Conservation (phyloP, 2,888 invertebrate species). For the Agrochola circellaris region DNA sequence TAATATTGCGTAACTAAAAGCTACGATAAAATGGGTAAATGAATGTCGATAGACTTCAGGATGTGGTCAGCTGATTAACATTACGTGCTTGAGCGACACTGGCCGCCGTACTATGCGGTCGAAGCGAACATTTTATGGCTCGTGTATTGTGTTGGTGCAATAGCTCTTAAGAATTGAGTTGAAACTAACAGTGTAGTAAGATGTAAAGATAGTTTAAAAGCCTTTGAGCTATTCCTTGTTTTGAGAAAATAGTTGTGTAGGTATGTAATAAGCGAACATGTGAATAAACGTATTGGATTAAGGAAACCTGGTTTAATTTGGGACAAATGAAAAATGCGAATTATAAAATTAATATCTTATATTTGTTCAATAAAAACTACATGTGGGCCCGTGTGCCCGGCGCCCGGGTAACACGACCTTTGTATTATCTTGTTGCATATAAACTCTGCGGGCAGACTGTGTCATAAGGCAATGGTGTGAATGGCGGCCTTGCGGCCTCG, state of each 20-base stretch:
- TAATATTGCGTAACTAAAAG: not conserved
- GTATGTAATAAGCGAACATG: slow-evolving; percentile 36
- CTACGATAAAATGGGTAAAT: slow-evolving; percentile 6
- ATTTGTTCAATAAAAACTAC: slow-evolving; percentile 91
- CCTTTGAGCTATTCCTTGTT: slow-evolving; percentile 1
- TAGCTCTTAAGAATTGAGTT: slow-evolving; percentile 24
- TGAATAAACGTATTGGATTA: slow-evolving; percentile 59
- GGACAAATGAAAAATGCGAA: slow-evolving; percentile 81
- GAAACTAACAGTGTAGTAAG: slow-evolving; percentile 2
- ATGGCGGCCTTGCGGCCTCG: slow-evolving; percentile 79
- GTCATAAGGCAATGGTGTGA: slow-evolving; percentile 90
- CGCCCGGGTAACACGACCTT: slow-evolving; percentile 91
- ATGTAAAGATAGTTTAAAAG: not conserved
- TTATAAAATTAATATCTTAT: slow-evolving; percentile 91
- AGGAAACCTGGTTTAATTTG: slow-evolving; percentile 57
- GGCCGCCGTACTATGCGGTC: slow-evolving; percentile 37
- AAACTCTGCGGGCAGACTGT: slow-evolving; percentile 91
- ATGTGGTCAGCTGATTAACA: slow-evolving; percentile 52
- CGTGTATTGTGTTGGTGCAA: slow-evolving; percentile 30
- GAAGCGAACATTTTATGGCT: slow-evolving; percentile 19
- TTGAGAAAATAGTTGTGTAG: slow-evolving; percentile 1
- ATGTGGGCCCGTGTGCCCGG: slow-evolving; percentile 91
- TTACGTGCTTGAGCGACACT: slow-evolving; percentile 16
- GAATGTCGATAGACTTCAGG: slow-evolving; percentile 28
- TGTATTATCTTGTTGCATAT: slow-evolving; percentile 90